phyloP scores from a whole-genome alignment of 2,797 vertebrate genomes.

The Halcyon leucocephala region DNA sequence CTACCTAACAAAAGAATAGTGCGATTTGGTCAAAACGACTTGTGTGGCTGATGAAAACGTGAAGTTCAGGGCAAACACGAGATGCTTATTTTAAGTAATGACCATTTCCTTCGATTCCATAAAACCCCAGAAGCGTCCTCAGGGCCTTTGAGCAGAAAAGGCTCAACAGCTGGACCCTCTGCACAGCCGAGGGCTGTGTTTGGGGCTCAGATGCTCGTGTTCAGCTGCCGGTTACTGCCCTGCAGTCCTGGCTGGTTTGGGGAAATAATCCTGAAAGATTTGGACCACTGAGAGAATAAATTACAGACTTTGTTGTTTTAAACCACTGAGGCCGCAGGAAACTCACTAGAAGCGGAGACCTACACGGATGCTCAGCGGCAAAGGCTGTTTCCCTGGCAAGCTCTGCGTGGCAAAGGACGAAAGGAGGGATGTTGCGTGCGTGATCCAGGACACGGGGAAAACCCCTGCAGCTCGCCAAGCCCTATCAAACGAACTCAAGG shows the following conservation, averaged over 20 bases:
- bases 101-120: not conserved
- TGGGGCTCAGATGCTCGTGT: not conserved
- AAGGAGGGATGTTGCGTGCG: too few relatives aligned
- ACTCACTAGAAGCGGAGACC: not conserved
- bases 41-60: not conserved
- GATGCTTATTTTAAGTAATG: not conserved
- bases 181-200: not conserved
- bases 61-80: not conserved
- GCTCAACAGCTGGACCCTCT: not conserved
- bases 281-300: not conserved
- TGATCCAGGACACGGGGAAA: not conserved
- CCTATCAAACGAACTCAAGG: not conserved
- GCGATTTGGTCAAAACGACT: constrained; percentile 31
- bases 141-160: not conserved
- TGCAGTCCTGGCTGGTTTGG: not conserved
- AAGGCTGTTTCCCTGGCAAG: not conserved
- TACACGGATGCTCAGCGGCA: not conserved
- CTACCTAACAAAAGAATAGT: constrained; percentile 27
- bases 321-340: not conserved
- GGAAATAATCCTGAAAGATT: not conserved
- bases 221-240: not conserved
- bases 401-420: not conserved
- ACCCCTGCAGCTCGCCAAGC: not conserved
- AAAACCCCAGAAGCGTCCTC: not conserved
- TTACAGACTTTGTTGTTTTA: not conserved